Percentiles rank a stretch among this genome's conserved stretches.
Conservation (phyloP, 2,888 invertebrate genomes). For the Resseliella maxima region DNA sequence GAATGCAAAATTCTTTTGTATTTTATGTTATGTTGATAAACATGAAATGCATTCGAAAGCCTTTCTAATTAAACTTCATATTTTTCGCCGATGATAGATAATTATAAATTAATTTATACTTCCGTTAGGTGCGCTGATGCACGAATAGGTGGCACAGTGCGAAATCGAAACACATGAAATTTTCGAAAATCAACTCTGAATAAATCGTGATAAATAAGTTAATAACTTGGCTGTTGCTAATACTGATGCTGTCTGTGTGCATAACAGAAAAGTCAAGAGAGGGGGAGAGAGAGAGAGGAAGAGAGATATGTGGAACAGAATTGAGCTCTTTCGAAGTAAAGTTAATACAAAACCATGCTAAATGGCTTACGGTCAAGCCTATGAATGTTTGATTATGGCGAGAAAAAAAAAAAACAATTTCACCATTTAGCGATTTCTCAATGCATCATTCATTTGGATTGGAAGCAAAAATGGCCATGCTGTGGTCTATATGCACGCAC, state of each 20-base stretch:
- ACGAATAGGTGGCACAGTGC: constrained; percentile 10
- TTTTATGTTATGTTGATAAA: background rate
- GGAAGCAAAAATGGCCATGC: background rate
- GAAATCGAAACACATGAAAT: constrained; percentile 13
- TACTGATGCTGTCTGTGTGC: no score
- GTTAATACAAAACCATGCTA: background rate
- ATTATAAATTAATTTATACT: constrained; percentile 51
- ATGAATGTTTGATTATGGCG: constrained; percentile 43
- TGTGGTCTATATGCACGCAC: constrained; percentile 39
- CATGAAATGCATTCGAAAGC: background rate
- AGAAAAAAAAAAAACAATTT: no score
- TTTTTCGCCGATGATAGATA: constrained; percentile 45
- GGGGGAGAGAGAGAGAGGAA: background rate
- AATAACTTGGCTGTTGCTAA: constrained; percentile 3
- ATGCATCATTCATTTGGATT: constrained; percentile 36
- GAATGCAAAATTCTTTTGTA: background rate
- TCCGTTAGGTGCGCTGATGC: background rate
- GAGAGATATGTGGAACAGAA: background rate
- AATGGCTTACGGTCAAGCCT: constrained; percentile 45
- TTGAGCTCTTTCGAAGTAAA: background rate
- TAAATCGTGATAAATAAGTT: constrained; percentile 19
- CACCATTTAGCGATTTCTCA: constrained; percentile 46
- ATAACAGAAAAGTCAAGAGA: background rate
- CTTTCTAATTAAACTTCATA: constrained; percentile 18
- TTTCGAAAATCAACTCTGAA: no score